phyloP scores from a whole-genome alignment of 2,797 vertebrate genomes.

The Acridotheres tristis region DNA sequence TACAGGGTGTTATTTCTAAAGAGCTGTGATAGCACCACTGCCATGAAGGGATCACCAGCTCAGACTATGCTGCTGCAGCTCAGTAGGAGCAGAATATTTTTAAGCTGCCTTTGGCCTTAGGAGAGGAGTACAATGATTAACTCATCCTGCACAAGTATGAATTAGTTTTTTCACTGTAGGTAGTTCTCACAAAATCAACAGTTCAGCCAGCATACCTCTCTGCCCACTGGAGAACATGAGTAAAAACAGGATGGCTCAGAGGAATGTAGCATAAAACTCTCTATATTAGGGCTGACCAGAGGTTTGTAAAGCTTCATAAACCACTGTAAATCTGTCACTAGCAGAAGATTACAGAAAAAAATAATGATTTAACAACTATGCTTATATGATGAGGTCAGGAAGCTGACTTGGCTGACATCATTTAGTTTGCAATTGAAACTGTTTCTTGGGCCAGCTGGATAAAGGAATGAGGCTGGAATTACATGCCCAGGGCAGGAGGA shows the following conservation, averaged over 20 bases:
- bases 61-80: background rate
- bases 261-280: background rate
- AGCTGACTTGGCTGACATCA: background rate
- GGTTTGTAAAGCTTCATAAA: background rate
- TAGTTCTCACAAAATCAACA: background rate
- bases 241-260: background rate
- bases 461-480: background rate
- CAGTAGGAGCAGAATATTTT: background rate
- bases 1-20: background rate
- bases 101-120: background rate
- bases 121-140: background rate
- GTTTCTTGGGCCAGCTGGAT: slow-evolving; percentile 12
- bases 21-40: background rate
- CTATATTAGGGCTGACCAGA: background rate
- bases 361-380: background rate
- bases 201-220: background rate
- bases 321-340: background rate
- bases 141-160: background rate
- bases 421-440: background rate
- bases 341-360: background rate
- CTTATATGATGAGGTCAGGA: slow-evolving; percentile 7
- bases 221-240: background rate
- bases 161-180: background rate
- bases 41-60: background rate
- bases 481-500: background rate